Base-by-base conservation (phyloP, 2,113 vertebrate genomes). In the Rhipidura dahli region DNA sequence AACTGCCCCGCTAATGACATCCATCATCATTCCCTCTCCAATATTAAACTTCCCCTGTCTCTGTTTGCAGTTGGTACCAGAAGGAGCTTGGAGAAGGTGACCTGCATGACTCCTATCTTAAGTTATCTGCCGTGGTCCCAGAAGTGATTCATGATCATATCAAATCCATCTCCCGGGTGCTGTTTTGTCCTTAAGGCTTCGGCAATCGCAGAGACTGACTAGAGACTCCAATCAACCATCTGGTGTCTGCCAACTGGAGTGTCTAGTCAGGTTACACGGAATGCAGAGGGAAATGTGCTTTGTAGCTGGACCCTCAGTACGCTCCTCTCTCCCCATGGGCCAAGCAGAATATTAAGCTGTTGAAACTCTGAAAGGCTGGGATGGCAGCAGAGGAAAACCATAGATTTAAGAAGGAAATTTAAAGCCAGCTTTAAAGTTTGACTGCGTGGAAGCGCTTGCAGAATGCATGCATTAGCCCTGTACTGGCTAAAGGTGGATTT, bases 221-320 rank as follows among this genome's bases (percentile, higher is more conserved):
- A 84, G 95, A 97, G 91, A 95, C 95, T 96, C 96, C 90, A 44
- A 93, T 96, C 94, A 96, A 73, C 97, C 97, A 97, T 97, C 96
- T 97, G 97, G 83, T 95, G 97, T 97, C 97, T 97, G 95, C 97
- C 95, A 97, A 97, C 96, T 97, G 96, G 77, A 93, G 80, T 90
- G 96, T 97, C 97, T 97, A 88, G 97, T 95, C 96, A 95, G 94
- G 95, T 97, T 96, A 96, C 91, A 77, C 11, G 69, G 92, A 93
- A 94, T 50, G 82, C 89, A 88, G 13, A 56, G 44, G 90, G 83
- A 96, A 97, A 95, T 93, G 93, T 89, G 94, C 35, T 92, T 88
- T 76, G 42, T 75, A 80, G 78, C 91, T 93, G 90, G 53, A 56
- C 60, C 73, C 49, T 95, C 90, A 94, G n/a, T 66, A 45, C 0